Percentiles rank a stretch among this genome's conserved stretches.
Evolutionary conservation across 1,140 invertebrate species (phyloP).

Genomic region (Panagrolaimus sp.): DNA sequence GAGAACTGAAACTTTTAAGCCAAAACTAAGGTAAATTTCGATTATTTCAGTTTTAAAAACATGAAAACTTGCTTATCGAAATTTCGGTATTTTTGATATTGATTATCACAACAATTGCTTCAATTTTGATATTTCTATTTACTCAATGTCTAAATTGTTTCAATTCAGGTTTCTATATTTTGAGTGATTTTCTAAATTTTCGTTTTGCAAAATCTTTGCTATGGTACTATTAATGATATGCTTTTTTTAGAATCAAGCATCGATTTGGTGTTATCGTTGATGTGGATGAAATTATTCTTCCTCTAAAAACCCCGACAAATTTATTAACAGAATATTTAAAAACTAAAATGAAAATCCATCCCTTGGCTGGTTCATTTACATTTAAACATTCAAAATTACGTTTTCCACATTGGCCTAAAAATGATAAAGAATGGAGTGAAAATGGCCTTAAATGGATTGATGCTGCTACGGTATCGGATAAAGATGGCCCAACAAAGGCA

Average conservation of each 20-base stretch:
- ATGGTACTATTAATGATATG: too few species aligned
- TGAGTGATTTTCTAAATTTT: too few species aligned
- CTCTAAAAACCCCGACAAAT: not conserved
- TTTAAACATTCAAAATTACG: not conserved
- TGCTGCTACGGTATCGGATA: not conserved
- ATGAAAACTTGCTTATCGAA: too few species aligned
- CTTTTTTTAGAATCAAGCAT: not conserved
- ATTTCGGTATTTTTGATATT: too few species aligned
- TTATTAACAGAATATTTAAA: not conserved
- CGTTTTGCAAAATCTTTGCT: too few species aligned
- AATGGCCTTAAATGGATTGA: not conserved
- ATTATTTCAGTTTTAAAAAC: too few species aligned
- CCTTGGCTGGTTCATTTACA: not conserved
- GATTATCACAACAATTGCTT: too few species aligned
- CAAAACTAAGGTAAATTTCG: too few species aligned
- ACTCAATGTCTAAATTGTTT: too few species aligned
- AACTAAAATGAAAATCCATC: not conserved
- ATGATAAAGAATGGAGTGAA: not conserved
- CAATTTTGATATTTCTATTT: too few species aligned
- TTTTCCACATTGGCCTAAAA: not conserved
- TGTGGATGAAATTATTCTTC: not conserved
- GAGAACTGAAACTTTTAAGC: too few species aligned
- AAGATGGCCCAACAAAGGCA: not conserved
- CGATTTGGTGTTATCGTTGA: constrained; percentile 3
- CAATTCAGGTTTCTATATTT: too few species aligned